These are phyloP conservation scores for Heliconius congener DNA, from an alignment of 1,140 invertebrate species.

Conservation along the genomic window DNA sequence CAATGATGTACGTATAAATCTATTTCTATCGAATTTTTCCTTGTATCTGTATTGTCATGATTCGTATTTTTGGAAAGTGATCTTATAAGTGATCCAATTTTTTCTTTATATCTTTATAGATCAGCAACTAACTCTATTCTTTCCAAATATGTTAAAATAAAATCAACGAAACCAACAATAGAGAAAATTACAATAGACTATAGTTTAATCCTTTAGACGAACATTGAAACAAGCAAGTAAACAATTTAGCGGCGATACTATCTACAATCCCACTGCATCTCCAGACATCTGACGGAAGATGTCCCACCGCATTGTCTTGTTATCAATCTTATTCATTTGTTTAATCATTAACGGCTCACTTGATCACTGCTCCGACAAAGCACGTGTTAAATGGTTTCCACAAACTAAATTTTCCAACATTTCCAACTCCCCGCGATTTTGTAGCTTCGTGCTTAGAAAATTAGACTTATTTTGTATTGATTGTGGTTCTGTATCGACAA, in stretches of 20 bases:
- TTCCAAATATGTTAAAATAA: too few relatives aligned
- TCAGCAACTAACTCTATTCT: too few relatives aligned
- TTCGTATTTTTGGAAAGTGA: too few relatives aligned
- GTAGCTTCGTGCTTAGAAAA: neutral
- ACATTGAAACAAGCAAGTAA: neutral
- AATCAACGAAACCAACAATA: neutral
- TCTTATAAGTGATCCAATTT: too few relatives aligned
- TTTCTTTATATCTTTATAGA: too few relatives aligned
- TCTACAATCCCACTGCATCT: neutral
- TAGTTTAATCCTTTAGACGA: neutral
- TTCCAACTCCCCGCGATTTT: neutral
- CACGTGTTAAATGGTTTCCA: constrained; percentile 32
- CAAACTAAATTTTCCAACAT: constrained; percentile 16
- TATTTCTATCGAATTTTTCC: too few relatives aligned
- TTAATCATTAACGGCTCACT: constrained; percentile 23
- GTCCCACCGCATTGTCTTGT: constrained; percentile 10
- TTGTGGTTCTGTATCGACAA: neutral
- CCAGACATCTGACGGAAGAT: neutral
- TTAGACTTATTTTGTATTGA: neutral
- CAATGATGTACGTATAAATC: too few relatives aligned
- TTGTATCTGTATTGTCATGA: too few relatives aligned
- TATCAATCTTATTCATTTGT: constrained; percentile 14
- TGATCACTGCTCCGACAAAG: constrained; percentile 30
- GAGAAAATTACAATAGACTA: neutral
- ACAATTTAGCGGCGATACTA: neutral